Base-by-base conservation (phyloP, 1,140 invertebrate genomes). In the Drosophila ficusphila region DNA sequence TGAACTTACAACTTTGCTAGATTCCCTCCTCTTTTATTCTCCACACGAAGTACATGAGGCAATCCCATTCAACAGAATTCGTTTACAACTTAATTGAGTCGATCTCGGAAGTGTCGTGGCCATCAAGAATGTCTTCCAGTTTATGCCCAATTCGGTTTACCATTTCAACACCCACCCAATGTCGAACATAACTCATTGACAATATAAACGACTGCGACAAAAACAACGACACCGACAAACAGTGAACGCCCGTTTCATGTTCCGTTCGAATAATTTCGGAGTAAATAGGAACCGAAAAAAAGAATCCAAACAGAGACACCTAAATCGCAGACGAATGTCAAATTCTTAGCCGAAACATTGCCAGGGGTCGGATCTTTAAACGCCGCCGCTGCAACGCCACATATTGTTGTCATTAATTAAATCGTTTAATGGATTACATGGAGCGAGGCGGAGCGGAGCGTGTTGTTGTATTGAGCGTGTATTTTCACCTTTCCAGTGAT, bases 371-470 rank as follows among this genome's bases (percentile, higher is more conserved):
- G 36, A 33, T 64, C 72, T 70, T 78, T 47, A 73, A 88, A 76
- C 25, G 60, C n/a, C 39, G 62, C 62, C 62, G 60, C 44, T 65
- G 79, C 69, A 88, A 78, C 64, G 73, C 83, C 82, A 86, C 82
- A 86, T 82, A 86, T 86, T 86, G 82, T 88, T 82, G 82, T 86
- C 77, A 86, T 86, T 86, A 86, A 86, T 86, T 86, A 86, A 86
- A 86, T 88, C 82, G 82, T 86, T 86, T 86, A 88, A 86, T 86
- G 82, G 82, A 86, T 88, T 78, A 88, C 82, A 88, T 71, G 74
- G 62, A 44, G 82, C 69, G 54, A 65, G 68, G 33, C 54, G 42
- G 33, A 64, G 72, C 73, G 46, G 14, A 27, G 47, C 56, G 46
- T 49, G 46, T 61, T 48, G 29, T 34, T 27, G 18, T 46, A 31